Base-by-base conservation (phyloP, 1,140 invertebrate species). In the Rhopalosiphum padi region DNA sequence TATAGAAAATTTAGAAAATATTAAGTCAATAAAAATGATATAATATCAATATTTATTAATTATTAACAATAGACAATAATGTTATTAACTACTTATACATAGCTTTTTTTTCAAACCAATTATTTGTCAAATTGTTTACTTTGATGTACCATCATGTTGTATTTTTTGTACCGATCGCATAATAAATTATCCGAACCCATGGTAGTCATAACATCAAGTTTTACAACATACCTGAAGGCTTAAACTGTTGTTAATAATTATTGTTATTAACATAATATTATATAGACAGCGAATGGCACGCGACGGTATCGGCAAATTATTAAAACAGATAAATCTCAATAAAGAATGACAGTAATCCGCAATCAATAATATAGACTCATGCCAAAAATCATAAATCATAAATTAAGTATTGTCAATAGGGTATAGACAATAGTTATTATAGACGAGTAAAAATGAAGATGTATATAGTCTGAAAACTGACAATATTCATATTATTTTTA, bases 211-310 rank as follows among this genome's bases (percentile, higher is more conserved):
- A 77, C 15, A 37, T 83, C 35, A 9, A 83, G 77, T 83, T 37
- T 37, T 83, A 83, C 77, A 83, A 83, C 77, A 83, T 83, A 35
- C 77, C n/a, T 83, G n/a, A 35, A 83, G 60, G 60, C 60, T 82
- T 8, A 83, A 37, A 83, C 77, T 22, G 77, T 3, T 22, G 35
- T 37, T 77, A 77, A 68, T 68, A 68, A 77, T 77, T 77, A 77
- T 77, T 83, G 77, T 37, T 37, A 82, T 82, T 82, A 82, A 37
- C 21, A 83, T 83, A 77, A 77, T 77, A 37, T 37, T 83, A 37
- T 83, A 82, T n/a, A 35, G 21, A 37, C 22, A 83, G 8, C 77
- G 7, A 37, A 22, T 37, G 77, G 77, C 77, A 83, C 77, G 77
- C 21, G 77, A 83, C 35, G 35, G 77, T 37, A 83, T 83, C 21